These are phyloP conservation scores for Abrostola triplasia DNA, from an alignment of 2,888 invertebrate species.

Conservation along the genomic window DNA sequence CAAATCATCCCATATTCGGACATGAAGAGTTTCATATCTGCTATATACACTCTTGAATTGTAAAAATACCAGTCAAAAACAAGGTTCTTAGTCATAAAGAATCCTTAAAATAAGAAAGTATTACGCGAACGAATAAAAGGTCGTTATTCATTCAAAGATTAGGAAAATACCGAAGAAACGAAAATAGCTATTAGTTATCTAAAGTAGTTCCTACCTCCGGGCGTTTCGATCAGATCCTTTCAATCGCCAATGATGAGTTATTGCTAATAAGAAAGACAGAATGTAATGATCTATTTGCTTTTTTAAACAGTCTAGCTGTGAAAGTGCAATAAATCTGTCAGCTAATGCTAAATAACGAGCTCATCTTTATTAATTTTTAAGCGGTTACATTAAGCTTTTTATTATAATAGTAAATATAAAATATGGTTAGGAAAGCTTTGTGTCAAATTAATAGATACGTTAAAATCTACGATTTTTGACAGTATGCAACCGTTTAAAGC, in stretches of 20 bases:
- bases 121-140: constrained; percentile 14
- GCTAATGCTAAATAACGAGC: constrained; percentile 49
- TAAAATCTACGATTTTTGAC: neutral
- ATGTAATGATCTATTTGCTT: constrained; percentile 37
- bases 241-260: constrained; percentile 41
- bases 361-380: constrained; percentile 47
- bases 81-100: too few species aligned
- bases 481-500: neutral
- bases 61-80: too few species aligned
- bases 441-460: constrained; percentile 5
- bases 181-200: constrained; percentile 25
- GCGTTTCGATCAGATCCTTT: constrained; percentile 26
- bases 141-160: constrained; percentile 28
- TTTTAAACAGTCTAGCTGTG: constrained; percentile 22
- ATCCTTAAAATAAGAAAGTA: constrained; percentile 28
- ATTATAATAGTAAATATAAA: neutral
- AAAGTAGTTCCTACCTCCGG: constrained; percentile 22
- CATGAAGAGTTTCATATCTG: too few species aligned
- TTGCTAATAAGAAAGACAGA: constrained; percentile 41
- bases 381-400: constrained; percentile 24
- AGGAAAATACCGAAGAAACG: constrained; percentile 21
- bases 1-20: too few species aligned
- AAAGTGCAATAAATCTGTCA: constrained; percentile 48
- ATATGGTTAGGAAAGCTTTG: neutral
- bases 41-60: too few species aligned